Evolutionary conservation across 2,888 invertebrate genomes (phyloP), one percentile per base, ranked within the genome.

Genomic region (Plusia festucae): DNA sequence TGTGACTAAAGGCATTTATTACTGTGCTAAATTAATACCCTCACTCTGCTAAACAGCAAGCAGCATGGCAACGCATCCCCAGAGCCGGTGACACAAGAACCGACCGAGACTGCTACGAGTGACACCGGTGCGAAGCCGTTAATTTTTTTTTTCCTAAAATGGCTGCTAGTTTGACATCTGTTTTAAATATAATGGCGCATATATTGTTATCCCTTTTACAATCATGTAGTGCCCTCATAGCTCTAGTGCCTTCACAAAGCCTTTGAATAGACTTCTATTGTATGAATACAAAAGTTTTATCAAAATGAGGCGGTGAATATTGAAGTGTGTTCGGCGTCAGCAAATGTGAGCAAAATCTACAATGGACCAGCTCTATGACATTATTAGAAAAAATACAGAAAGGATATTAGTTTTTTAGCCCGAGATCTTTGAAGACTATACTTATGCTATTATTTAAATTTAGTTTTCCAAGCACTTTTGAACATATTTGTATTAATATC

Each of bases 271-370:
- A 40, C 40, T 2, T 40, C 40, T 40, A 40, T 40, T 40, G 40
- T 40, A 40, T n/a, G 40, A n/a, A 40, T n/a, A 40, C 40, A 40
- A 40, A 40, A 40, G 40, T 40, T n/a, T 6, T 40, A 40, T 40
- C 40, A 40, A 40, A 40, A 40, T 40, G 40, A 40, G 40, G 40
- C 40, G 1, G 40, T n/a, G 40, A 40, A 40, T 40, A 40, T 40
- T 40, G 40, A 40, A 40, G 40, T 40, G 13, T 34, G 40, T 34
- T 34, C 34, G 15, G n/a, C 40, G 7, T 40, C 40, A 40, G 40
- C 40, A n/a, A 40, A 40, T 40, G 40, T 40, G n/a, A 40, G n/a
- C 40, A 40, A 40, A 40, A 40, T 40, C 40, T 40, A 40, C 40
- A 40, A 40, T 40, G 40, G 40, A 40, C n/a, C 6, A 40, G 30